Evolutionary conservation across 2,888 invertebrate genomes (phyloP), one percentile per base, ranked within the genome.

Genomic region (Drosophila koepferae): DNA sequence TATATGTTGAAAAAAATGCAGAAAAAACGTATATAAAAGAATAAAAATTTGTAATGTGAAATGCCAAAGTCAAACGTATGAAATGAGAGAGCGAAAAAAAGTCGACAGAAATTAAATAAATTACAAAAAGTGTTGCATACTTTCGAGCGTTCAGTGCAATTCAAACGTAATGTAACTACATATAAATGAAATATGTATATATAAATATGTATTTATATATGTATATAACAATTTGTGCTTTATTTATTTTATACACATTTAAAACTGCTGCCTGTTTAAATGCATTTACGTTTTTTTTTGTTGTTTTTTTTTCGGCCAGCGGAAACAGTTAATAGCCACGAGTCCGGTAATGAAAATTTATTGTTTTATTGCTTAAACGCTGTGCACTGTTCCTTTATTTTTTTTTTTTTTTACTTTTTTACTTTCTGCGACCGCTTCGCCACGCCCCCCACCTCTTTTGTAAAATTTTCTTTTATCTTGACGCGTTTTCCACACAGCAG

Each of bases 281-380:
- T 65, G 75, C 72, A 81, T 85, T 85, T 88, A 81, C 80, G 71
- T 87, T 36, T 36, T 12, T 0, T 38, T 38, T 34, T 34, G 0
- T 34, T n/a, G n/a, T 34, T 34, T 41, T 10, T 36, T 36, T 41
- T n/a, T 41, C 1, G 67, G 69, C 65, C 55, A 64, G 44, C 82
- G 90, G 90, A 85, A 85, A 83, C 83, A 60, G 77, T 81, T 85
- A 85, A 85, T 89, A 85, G 85, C 87, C 71, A 76, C 71, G 72
- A 70, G 84, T 89, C 90, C 90, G 89, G 90, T 85, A 85, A 90
- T 85, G 84, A 89, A 85, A 90, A 85, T 90, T 90, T 85, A 85
- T 90, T 86, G 89, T 90, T 89, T 84, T 84, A 84, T 90, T 90
- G 84, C 83, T 85, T 85, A 89, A 90, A 72, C 74, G 80, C 77